Evolutionary conservation across 2,888 invertebrate species (phyloP).

Genomic region (Meandrusa payeni): DNA sequence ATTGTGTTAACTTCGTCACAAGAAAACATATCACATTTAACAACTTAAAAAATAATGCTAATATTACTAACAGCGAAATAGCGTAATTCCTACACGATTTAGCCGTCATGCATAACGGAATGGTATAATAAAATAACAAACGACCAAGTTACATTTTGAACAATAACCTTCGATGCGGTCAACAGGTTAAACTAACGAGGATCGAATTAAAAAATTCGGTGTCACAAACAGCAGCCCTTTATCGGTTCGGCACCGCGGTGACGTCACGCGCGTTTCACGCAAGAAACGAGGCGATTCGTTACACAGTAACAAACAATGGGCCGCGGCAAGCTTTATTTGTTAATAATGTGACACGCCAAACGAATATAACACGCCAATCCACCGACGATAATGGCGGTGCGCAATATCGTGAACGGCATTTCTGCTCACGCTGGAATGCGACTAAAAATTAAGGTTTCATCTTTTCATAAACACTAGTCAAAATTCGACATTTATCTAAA

Average conservation of each 20-base stretch:
- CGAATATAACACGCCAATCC: conserved; percentile 64
- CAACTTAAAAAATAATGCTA: no score
- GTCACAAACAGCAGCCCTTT: conserved; percentile 45
- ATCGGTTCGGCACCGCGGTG: conserved; percentile 36
- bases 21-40: no score
- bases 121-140: conserved; percentile 21
- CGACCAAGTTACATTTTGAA: conserved; percentile 26
- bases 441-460: conserved; percentile 7
- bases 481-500: no score
- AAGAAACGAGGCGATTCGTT: conserved; percentile 55
- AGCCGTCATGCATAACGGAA: conserved; percentile 9
- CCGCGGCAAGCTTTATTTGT: conserved; percentile 67
- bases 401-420: conserved; percentile 19
- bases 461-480: no score
- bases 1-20: no score
- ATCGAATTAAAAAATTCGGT: conserved; percentile 54
- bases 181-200: conserved; percentile 47
- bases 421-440: conserved; percentile 7
- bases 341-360: conserved; percentile 66
- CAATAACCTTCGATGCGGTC: conserved; percentile 28
- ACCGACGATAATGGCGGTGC: conserved; percentile 45
- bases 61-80: neutral
- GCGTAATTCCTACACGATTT: neutral
- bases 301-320: conserved; percentile 57
- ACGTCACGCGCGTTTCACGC: conserved; percentile 49